Evolutionary conservation across 1,140 invertebrate species (phyloP), one percentile per base, ranked within the genome.

Genomic region (Zaprionus nigranus): DNA sequence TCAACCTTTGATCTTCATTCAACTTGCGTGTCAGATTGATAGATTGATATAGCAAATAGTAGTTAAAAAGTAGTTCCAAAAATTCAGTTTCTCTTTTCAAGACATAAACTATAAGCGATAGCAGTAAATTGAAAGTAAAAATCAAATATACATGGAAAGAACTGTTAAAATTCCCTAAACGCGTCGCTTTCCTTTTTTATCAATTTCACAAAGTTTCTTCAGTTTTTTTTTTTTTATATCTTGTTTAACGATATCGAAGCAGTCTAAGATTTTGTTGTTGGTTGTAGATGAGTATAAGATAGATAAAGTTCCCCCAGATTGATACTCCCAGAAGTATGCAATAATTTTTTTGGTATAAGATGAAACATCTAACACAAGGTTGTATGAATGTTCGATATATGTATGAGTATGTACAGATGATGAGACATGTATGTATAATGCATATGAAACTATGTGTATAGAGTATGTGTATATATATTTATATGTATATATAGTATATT

Each of bases 191-290:
- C 59, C 63, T 65, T 76, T 76, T 83, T 69, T 13, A 12, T 51
- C 11, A 24, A 78, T 68, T 83, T 88, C 58, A 73, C 67, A 63
- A 59, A 70, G 53, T 68, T 69, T 69, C 58, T 49, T 58, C 57
- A 7, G 24, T 69, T 49, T 64, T 54, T 2, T 20, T n/a, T 74
- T 74, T 58, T 61, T 78, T 63, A 40, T 43, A 51, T 75, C 58
- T 78, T 58, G 17, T 63, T 87, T 90, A 82, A 90, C 79, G 82
- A 90, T 90, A 86, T 90, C 74, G 79, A 90, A 90, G 87, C 82
- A 83, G 87, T 90, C 88, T 87, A 91, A 84, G 88, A 86, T 91
- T 88, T 91, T 88, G 83, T 84, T 91, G 84, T 90, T 82, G 40
- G 40, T 46, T 46, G 40, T 46, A 46, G 40, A 46, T 46, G n/a